phyloP scores from a whole-genome alignment of 2,113 vertebrate genomes.

The Apistogramma diplotaenia region DNA sequence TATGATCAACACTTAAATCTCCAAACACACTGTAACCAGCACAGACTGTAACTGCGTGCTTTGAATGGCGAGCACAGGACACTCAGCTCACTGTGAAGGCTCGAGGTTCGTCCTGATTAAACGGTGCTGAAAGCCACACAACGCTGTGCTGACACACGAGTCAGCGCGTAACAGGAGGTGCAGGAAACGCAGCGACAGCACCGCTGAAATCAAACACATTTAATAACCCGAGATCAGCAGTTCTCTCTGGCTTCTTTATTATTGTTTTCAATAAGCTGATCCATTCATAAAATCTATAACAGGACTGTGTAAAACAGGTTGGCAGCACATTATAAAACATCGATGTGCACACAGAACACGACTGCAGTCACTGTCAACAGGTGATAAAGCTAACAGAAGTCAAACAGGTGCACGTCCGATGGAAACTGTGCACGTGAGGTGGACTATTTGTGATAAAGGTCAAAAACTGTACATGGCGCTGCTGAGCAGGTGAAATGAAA shows the following conservation, averaged over 20 bases:
- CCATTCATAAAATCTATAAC: fast-evolving
- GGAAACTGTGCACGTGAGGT: background rate
- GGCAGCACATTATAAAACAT: background rate
- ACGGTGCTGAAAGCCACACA: conserved; percentile 18
- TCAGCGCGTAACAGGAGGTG: background rate
- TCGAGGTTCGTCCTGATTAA: background rate
- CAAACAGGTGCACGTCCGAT: background rate
- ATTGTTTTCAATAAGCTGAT: background rate
- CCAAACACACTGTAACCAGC: background rate
- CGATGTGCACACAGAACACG: background rate
- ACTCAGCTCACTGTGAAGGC: background rate
- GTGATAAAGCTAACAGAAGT: background rate
- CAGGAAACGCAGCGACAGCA: background rate
- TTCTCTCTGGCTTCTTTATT: background rate
- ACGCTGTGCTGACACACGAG: background rate
- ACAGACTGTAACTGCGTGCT: background rate
- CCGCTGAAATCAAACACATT: background rate
- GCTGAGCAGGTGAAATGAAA: background rate
- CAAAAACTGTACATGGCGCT: background rate
- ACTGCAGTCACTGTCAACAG: background rate
- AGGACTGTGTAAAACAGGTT: background rate
- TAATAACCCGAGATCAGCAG: background rate
- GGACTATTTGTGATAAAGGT: background rate
- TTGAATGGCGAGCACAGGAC: background rate
- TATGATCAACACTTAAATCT: background rate